Conservation (phyloP, 2,888 invertebrate species). For the Drosophila lacicola region DNA sequence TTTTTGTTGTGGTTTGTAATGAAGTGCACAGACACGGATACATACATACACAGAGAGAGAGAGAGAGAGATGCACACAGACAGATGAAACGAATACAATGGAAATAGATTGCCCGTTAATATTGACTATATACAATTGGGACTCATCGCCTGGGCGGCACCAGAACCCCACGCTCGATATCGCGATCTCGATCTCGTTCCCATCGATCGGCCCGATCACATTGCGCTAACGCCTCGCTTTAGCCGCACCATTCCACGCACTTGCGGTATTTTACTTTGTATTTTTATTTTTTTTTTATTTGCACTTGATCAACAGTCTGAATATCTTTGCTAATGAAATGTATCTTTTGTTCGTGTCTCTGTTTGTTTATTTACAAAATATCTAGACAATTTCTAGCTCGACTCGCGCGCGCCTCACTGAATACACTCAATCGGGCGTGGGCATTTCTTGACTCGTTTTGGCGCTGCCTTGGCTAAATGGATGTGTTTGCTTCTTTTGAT, state of each 20-base stretch:
- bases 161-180: conserved; percentile 48
- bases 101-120: conserved; percentile 39
- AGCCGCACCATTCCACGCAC: conserved; percentile 13
- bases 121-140: conserved; percentile 54
- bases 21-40: conserved; percentile 30
- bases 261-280: background rate
- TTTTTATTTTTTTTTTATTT: background rate
- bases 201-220: conserved; percentile 45
- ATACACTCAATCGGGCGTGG: conserved; percentile 41
- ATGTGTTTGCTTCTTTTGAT: conserved; percentile 4
- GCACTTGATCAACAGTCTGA: conserved; percentile 46
- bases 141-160: conserved; percentile 42
- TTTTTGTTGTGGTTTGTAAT: conserved; percentile 20
- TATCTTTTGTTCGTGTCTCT: conserved; percentile 11
- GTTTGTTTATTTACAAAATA: conserved; percentile 50
- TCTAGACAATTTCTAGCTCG: conserved; percentile 12
- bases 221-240: conserved; percentile 15
- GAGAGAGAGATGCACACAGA: conserved; percentile 11
- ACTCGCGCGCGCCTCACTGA: conserved; percentile 36
- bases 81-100: conserved; percentile 26
- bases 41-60: conserved; percentile 24
- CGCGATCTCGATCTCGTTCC: conserved; percentile 44
- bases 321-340: conserved; percentile 11
- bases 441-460: conserved; percentile 40
- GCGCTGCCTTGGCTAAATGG: conserved; percentile 22